Base-by-base conservation (phyloP, 2,888 invertebrate genomes). In the Odontocolon sp. region DNA sequence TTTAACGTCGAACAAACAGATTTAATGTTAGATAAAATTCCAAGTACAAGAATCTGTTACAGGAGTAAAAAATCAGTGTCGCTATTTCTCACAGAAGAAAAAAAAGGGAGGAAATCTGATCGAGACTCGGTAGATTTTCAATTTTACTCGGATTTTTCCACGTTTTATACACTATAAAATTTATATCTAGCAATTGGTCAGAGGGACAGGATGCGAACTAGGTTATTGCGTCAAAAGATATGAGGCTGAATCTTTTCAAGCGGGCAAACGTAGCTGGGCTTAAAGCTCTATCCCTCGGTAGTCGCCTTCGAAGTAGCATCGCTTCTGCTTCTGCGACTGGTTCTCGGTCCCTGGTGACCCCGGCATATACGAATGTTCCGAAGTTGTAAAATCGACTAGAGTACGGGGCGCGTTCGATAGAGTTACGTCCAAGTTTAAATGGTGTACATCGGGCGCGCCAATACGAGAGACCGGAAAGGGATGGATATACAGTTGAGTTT, bases 381-480 rank as follows among this genome's bases (percentile, higher is more conserved):
- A 59, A 59, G 42, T 59, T 59, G 42, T 59, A 59, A 42, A 59
- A 59, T 59, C 59, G 36, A 42, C 40, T 18, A 18, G 23, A 45
- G 38, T 38, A 11, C 23, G 42, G 23, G 8, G 28, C 16, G 26
- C 40, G 26, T 42, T 26, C 40, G 42, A 26, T 16, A 14, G 50
- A 52, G 50, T 64, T 64, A 52, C 64, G 38, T 38, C 38, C 23
- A 64, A 64, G 45, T 50, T 64, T 64, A 64, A 64, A 64, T 64
- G 26, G 26, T 26, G 36, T 40, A 59, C 59, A 14, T 28, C 42
- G 16, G 26, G 28, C 16, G 28, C 16, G 14, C 42, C 28, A 28
- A 28, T 23, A 42, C 8, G 59, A 59, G 26, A 59, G 40, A 16
- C 59, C 28, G 59, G 23, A 26, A 59, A 40, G 59, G 40, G 26